Conservation (phyloP, 2,888 invertebrate genomes). For the Macrosiphum euphorbiae region DNA sequence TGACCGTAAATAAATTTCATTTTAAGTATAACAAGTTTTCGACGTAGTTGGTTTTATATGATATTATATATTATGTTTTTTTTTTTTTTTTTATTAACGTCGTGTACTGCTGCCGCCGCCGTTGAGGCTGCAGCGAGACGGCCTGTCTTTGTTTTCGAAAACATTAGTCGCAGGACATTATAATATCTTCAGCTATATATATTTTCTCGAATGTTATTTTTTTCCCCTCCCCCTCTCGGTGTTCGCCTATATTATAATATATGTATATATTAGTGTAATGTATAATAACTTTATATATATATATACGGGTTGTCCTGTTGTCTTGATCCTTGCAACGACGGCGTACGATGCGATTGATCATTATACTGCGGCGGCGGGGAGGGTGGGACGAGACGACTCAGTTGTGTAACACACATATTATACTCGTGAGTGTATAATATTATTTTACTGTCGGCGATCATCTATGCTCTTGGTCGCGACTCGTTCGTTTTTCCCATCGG, state of each 20-base stretch:
- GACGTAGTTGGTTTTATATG: background rate
- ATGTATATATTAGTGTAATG: background rate
- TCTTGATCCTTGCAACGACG: background rate
- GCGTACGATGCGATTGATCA: background rate
- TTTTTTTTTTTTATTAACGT: background rate
- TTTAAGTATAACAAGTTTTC: slow-evolving; percentile 37
- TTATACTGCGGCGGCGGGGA: background rate
- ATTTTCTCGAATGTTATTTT: background rate
- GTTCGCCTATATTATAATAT: background rate
- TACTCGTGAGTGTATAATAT: background rate
- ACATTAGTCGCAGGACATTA: slow-evolving; percentile 35
- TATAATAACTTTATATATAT: background rate
- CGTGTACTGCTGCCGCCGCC: background rate
- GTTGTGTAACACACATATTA: background rate
- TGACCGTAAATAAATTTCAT: slow-evolving; percentile 40
- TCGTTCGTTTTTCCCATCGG: no score
- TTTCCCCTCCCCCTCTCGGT: background rate
- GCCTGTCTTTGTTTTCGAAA: background rate
- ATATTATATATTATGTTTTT: background rate
- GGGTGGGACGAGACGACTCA: background rate
- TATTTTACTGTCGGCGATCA: background rate
- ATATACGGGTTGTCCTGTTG: background rate
- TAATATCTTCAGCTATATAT: no score
- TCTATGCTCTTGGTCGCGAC: no score
- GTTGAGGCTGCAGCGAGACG: background rate